Conservation (phyloP, 2,888 invertebrate genomes). For the Amphipyra tragopoginis region DNA sequence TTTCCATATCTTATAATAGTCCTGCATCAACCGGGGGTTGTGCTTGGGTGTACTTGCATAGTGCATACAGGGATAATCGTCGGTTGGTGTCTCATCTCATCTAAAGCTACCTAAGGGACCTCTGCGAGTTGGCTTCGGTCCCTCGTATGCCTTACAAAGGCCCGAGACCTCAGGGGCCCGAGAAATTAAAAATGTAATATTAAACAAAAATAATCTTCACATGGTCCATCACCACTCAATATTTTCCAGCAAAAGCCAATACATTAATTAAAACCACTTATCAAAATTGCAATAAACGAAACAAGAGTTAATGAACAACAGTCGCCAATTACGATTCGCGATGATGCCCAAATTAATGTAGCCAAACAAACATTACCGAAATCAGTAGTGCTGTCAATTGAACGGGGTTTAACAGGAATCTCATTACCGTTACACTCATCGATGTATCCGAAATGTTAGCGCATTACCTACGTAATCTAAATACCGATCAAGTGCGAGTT, state of each 20-base stretch:
- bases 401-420: conserved; percentile 64
- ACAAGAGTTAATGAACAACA: conserved; percentile 29
- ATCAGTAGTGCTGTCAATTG: conserved; percentile 64
- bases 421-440: conserved; percentile 62
- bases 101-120: too few species aligned
- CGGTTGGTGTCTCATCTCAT: too few species aligned
- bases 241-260: neutral
- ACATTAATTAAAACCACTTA: conserved; percentile 14
- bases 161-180: too few species aligned
- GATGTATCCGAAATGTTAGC: conserved; percentile 28
- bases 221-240: too few species aligned
- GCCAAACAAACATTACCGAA: conserved; percentile 47
- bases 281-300: conserved; percentile 10
- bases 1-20: too few species aligned
- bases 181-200: too few species aligned
- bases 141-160: too few species aligned
- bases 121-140: too few species aligned
- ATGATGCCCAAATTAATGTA: conserved; percentile 48
- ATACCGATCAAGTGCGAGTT: too few species aligned
- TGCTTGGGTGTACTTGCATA: too few species aligned
- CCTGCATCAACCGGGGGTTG: too few species aligned
- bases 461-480: conserved; percentile 20
- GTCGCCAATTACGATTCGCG: conserved; percentile 33
- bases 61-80: too few species aligned
- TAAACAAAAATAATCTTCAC: neutral